Percentiles rank a stretch among this genome's conserved stretches.
Conservation (phyloP, 2,888 invertebrate species). For the Steinernema carpocapsae region DNA sequence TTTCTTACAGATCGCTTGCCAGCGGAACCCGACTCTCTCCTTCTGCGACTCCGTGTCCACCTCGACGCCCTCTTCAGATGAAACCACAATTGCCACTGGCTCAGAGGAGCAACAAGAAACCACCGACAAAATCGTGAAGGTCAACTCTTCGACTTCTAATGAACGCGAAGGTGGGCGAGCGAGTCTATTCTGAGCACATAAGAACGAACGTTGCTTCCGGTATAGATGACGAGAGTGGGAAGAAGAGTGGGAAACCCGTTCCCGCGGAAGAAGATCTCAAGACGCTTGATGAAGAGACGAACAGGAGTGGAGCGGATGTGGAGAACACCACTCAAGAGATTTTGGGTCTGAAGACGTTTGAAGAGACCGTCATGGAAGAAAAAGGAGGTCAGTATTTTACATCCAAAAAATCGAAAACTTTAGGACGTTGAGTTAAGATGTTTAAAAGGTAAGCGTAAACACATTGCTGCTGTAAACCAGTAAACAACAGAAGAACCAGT, state of each 20-base stretch:
- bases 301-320: background rate
- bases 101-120: conserved; percentile 1
- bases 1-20: conserved; percentile 38
- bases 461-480: background rate
- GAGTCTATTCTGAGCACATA: no score
- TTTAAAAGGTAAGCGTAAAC: background rate
- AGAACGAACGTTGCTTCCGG: no score
- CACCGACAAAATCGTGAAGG: conserved; percentile 10
- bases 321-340: conserved; percentile 25
- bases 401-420: background rate
- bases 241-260: background rate
- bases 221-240: conserved; percentile 4
- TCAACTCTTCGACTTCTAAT: conserved; percentile 29
- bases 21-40: conserved; percentile 36
- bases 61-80: background rate
- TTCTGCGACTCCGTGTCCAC: conserved; percentile 22
- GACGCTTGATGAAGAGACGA: background rate
- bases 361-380: conserved; percentile 24
- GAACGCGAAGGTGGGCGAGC: conserved; percentile 10
- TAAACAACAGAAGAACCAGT: background rate
- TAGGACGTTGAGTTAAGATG: no score
- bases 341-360: conserved; percentile 34
- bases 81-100: background rate
- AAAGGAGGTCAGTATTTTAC: conserved; percentile 3
- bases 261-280: background rate